Conservation (phyloP, 2,113 vertebrate genomes). For the Oryzias woworae region DNA sequence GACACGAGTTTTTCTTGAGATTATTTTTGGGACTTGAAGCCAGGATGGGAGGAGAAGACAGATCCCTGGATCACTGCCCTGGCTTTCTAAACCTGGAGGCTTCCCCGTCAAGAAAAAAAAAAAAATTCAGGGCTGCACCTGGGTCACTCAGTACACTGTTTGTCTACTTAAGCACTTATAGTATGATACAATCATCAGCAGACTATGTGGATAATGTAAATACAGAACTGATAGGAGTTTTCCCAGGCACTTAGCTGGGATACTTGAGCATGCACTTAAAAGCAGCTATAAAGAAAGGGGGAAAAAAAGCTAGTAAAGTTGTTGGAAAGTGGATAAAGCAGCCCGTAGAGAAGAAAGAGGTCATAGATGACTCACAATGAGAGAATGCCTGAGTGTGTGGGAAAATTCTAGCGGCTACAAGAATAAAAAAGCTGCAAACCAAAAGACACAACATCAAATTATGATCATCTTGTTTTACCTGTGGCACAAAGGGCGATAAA, state of each 20-base stretch:
- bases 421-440: conserved; percentile 31
- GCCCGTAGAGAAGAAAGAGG: conserved; percentile 53
- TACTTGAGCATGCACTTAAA: conserved; percentile 23
- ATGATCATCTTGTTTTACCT: conserved; percentile 72
- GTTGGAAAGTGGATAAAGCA: conserved; percentile 45
- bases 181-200: conserved; percentile 6
- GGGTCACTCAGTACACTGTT: conserved; percentile 16
- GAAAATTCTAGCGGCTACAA: conserved; percentile 44
- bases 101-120: conserved; percentile 62
- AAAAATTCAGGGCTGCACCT: conserved; percentile 35
- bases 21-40: conserved; percentile 63
- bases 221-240: conserved; percentile 30
- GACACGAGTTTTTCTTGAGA: conserved; percentile 47
- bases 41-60: conserved; percentile 49
- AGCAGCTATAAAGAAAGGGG: conserved; percentile 33
- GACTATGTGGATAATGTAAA: conserved; percentile 41
- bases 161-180: not conserved
- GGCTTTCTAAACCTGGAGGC: conserved; percentile 63
- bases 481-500: conserved; percentile 96
- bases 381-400: conserved; percentile 64
- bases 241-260: conserved; percentile 17
- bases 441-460: conserved; percentile 3
- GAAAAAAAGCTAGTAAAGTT: conserved; percentile 28
- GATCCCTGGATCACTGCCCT: conserved; percentile 44
- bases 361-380: conserved; percentile 66